phyloP scores from a whole-genome alignment of 2,797 vertebrate genomes.

The Astyanax mexicanus region DNA sequence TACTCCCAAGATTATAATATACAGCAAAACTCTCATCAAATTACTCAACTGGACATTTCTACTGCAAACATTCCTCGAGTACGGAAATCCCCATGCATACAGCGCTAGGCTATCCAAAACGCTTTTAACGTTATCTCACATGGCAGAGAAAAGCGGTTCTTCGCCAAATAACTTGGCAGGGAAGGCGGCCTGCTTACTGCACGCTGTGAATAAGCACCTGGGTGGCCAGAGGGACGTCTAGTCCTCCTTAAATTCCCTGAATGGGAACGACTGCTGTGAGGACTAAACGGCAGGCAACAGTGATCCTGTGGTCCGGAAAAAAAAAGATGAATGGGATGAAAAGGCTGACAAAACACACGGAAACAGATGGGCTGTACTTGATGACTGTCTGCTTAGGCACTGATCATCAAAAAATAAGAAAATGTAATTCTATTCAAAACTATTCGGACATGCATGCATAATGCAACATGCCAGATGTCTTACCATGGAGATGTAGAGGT shows the following conservation, averaged over 20 bases:
- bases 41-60: constrained; percentile 4
- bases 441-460: too few species aligned
- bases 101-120: constrained; percentile 8
- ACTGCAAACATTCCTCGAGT: constrained; percentile 10
- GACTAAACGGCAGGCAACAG: not conserved
- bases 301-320: not conserved
- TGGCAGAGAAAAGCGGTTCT: not conserved
- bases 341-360: not conserved
- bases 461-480: too few species aligned
- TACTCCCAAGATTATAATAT: constrained; percentile 14
- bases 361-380: not conserved
- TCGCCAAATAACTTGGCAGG: constrained; percentile 18
- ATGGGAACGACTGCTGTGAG: not conserved
- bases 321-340: not conserved
- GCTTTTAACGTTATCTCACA: constrained; percentile 18
- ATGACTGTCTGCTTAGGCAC: too few species aligned
- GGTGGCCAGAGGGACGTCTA: not conserved
- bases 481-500: too few species aligned
- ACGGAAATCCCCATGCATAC: constrained; percentile 10
- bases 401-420: too few species aligned
- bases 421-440: too few species aligned
- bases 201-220: constrained; percentile 13
- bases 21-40: constrained; percentile 14
- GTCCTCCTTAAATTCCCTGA: not conserved
- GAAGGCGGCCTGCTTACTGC: not conserved